phyloP scores from a whole-genome alignment of 1,140 invertebrate species.

The Phocides pigmalion region DNA sequence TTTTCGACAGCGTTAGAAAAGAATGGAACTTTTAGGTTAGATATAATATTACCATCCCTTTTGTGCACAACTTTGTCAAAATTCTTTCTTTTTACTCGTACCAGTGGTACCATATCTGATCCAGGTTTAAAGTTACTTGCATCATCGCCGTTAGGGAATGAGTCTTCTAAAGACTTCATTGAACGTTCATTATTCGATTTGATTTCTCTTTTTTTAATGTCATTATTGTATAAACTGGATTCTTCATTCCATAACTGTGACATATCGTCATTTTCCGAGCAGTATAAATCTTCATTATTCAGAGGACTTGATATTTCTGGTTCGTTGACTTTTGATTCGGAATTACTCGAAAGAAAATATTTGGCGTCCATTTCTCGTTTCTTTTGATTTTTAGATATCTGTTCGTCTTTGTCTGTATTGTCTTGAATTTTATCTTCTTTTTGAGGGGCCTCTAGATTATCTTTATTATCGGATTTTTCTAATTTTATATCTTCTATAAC shows the following conservation, averaged over 20 bases:
- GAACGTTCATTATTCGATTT: slow-evolving; percentile 44
- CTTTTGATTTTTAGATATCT: slow-evolving; percentile 51
- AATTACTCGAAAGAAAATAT: slow-evolving; percentile 13
- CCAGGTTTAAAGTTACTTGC: slow-evolving; percentile 49
- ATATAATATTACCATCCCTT: slow-evolving; percentile 45
- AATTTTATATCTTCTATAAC: slow-evolving; percentile 29
- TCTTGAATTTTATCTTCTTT: slow-evolving; percentile 34
- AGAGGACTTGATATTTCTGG: slow-evolving; percentile 7
- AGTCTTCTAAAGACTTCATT: slow-evolving; percentile 67
- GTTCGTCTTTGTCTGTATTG: slow-evolving; percentile 34
- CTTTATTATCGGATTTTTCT: slow-evolving; percentile 16
- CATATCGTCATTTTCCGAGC: slow-evolving; percentile 51
- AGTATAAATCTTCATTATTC: slow-evolving; percentile 47
- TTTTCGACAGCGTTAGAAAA: slow-evolving; percentile 57
- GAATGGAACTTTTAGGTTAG: slow-evolving; percentile 60
- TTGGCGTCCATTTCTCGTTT: slow-evolving; percentile 61
- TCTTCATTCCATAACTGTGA: slow-evolving; percentile 44
- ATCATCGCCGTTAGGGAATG: slow-evolving; percentile 59
- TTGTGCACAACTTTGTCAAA: slow-evolving; percentile 48
- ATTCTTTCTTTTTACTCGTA: slow-evolving; percentile 73
- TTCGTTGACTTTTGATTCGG: neutral
- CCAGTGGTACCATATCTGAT: slow-evolving; percentile 57
- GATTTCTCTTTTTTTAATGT: slow-evolving; percentile 55
- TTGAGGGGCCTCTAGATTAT: slow-evolving; percentile 21
- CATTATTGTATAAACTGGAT: slow-evolving; percentile 39